These are phyloP conservation scores for Macroglossus sobrinus DNA, from an alignment of 2,113 vertebrate genomes.

Conservation along the genomic window DNA sequence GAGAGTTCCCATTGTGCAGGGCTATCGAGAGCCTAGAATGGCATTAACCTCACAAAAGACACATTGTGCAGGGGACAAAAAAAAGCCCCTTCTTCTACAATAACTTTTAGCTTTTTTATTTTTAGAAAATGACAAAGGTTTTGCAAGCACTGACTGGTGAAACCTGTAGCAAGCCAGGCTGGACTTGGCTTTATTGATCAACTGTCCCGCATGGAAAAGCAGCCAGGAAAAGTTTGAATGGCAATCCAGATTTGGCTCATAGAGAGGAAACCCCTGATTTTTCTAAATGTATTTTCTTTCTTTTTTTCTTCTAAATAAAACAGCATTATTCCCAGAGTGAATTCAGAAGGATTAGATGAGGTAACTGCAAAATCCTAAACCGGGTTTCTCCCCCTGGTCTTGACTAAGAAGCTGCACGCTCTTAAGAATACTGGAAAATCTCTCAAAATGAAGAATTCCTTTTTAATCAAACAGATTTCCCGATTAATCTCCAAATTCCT, in stretches of 20 bases:
- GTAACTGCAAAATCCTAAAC: conserved; percentile 74
- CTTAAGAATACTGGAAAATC: conserved; percentile 71
- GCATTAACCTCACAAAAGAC: conserved; percentile 87
- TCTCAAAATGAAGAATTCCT: conserved; percentile 74
- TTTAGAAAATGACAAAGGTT: conserved; percentile 87
- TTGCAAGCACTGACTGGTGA: conserved; percentile 84
- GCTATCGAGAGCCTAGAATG: conserved; percentile 85
- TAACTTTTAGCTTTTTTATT: conserved; percentile 89
- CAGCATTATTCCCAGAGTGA: conserved; percentile 72
- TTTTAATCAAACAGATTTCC: conserved; percentile 73
- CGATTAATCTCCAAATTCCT: conserved; percentile 61
- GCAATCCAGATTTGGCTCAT: conserved; percentile 75
- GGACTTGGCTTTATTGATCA: conserved; percentile 81
- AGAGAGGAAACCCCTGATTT: conserved; percentile 75
- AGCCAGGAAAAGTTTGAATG: conserved; percentile 80
- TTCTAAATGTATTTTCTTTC: conserved; percentile 71
- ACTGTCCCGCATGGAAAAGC: conserved; percentile 78
- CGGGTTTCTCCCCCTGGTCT: conserved; percentile 50
- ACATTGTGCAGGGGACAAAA: conserved; percentile 85
- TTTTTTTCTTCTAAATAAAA: conserved; percentile 40
- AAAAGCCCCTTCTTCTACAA: conserved; percentile 87
- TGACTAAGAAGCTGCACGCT: conserved; percentile 59
- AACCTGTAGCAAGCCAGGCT: conserved; percentile 82
- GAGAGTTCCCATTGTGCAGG: conserved; percentile 84
- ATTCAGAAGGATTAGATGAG: conserved; percentile 76